Base-by-base conservation (phyloP, 2,113 vertebrate genomes). In the Scolopax mira region DNA sequence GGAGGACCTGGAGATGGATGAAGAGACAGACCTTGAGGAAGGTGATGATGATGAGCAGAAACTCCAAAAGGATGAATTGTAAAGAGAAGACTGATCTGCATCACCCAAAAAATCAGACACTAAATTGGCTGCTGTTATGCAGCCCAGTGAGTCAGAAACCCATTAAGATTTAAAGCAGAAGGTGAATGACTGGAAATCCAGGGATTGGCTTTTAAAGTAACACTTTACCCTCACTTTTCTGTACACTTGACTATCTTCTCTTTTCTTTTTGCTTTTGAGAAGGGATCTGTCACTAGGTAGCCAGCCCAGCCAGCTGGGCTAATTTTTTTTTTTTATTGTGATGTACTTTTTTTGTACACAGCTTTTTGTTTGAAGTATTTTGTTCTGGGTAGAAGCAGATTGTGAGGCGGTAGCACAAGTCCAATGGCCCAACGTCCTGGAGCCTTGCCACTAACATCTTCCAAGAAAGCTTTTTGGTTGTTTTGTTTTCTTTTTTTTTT, bases 51-150 rank as follows among this genome's bases (percentile, higher is more conserved):
- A 99, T 1, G 98, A 97, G 2, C 98, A 98, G 92, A 98, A 98
- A 44, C 96, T 92, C 35, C 90, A 96, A 60, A 99, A 99, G 62
- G 99, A 99, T 37, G 99, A 99, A 95, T 98, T 99, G 97, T 99
- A 98, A 98, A 55, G 61, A n/a, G 35, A 70, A 79, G 71, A 51
- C 19, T 77, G 92, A 93, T 86, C 85, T 48, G 66, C 89, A 65
- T 88, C 51, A 90, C 92, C 93, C 91, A 73, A 90, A 96, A 94
- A 95, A 87, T 86, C 88, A 92, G 90, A 97, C 97, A 95, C 97
- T 98, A 97, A 93, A 93, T 87, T 88, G 94, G 96, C 92, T 78
- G 95, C 96, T 79, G 41, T 94, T 79, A 19, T 3, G 74, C 91
- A 91, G 97, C 95, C 69, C 87, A 79, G 31, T 22, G 60, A 97